Evolutionary conservation across 2,113 vertebrate species (phyloP), one percentile per base, ranked within the genome.

Genomic region (Gopherus flavomarginatus): DNA sequence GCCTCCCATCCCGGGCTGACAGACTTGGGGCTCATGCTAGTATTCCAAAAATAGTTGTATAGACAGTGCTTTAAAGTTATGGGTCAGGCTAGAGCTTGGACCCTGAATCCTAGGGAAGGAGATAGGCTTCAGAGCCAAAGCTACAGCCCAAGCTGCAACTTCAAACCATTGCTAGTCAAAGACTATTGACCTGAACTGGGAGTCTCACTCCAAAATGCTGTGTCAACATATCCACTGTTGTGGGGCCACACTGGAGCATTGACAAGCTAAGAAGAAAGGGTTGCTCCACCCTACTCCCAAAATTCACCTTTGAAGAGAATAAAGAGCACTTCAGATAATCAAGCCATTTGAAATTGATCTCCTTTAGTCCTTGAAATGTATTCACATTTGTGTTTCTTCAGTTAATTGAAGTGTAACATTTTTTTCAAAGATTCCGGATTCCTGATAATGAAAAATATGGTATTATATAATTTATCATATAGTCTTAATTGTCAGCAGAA

Each of bases 241-340:
- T 62, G 59, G 29, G 59, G 29, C 29, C 59, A 62, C 59, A 62
- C 11, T 62, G 27, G 12, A 62, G 29, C 27, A 62, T 16, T 62
- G 59, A 62, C 59, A 31, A 62, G 26, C 29, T n/a, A 65, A 65
- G 62, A 65, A 16, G 62, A n/a, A 65, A 35, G 62, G 62, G 62
- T 65, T 65, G 62, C 31, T 75, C 38, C 11, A 75, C 54, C 9
- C 2, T 4, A 11, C 79, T 92, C 35, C n/a, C 29, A 86, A 86
- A 94, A 95, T 94, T 91, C 6, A 89, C 47, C 27, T 21, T 83
- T 26, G 90, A 86, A 42, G 59, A 95, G 96, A 96, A 90, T 75
- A 90, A 94, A 80, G 82, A 90, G 19, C 12, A 87, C 8, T 82
- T 96, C 10, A 0, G 91, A 27, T 90, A 93, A 85, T 50, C 26